These are phyloP conservation scores for Zootermopsis nevadensis DNA, from an alignment of 2,888 invertebrate genomes.

Conservation along the genomic window DNA sequence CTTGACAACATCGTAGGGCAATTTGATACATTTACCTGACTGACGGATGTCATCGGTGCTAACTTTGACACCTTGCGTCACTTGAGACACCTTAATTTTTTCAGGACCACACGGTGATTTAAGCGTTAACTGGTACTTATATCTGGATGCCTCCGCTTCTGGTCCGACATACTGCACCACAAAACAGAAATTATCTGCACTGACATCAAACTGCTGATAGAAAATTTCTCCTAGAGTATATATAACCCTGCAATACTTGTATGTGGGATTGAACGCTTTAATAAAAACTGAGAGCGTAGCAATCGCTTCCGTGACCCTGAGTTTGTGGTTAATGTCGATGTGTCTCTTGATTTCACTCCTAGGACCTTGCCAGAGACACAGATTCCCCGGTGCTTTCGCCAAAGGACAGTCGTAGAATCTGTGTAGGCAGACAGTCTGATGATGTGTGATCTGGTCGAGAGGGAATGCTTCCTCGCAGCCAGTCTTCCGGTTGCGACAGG, in stretches of 20 bases:
- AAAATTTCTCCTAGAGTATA: not conserved
- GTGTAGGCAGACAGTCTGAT: constrained; percentile 2
- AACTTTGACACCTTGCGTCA: not conserved
- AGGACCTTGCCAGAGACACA: constrained; percentile 27
- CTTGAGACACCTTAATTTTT: not conserved
- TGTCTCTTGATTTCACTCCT: not conserved
- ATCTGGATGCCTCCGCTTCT: not conserved
- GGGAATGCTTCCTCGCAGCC: constrained; percentile 23
- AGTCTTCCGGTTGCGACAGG: constrained; percentile 24
- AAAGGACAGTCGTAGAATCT: constrained; percentile 3
- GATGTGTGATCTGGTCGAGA: not conserved
- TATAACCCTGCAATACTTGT: constrained; percentile 17
- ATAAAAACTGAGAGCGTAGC: not conserved
- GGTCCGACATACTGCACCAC: constrained; percentile 9
- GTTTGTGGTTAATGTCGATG: not conserved
- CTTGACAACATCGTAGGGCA: constrained; percentile 8
- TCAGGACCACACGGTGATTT: not conserved
- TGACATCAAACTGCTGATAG: constrained; percentile 13
- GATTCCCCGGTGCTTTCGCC: not conserved
- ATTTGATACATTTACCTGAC: constrained; percentile 7
- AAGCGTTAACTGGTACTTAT: not conserved
- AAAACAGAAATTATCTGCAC: not conserved
- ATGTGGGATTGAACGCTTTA: not conserved
- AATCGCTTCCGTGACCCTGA: not conserved
- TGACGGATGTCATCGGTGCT: not conserved